Evolutionary conservation across 2,113 vertebrate genomes (phyloP).

Genomic region (Sminthopsis crassicaudata): DNA sequence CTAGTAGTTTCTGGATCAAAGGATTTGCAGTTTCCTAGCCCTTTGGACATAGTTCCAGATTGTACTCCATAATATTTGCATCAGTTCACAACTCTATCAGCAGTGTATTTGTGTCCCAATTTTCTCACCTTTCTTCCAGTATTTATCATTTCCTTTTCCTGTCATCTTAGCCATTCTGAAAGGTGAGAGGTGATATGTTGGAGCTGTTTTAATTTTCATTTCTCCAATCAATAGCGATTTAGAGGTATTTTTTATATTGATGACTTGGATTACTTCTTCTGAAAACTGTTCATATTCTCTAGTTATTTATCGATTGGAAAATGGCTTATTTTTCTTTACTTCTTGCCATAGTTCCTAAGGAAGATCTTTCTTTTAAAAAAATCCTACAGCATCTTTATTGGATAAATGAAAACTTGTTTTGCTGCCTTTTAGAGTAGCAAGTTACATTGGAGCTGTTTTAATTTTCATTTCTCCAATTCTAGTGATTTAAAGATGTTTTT

Average conservation of each 20-base stretch:
- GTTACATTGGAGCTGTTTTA: neutral
- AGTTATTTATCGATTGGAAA: neutral
- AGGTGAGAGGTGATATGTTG: neutral
- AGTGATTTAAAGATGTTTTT: neutral
- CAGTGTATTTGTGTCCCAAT: neutral
- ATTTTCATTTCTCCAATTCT: neutral
- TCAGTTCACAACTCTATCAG: neutral
- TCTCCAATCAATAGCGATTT: neutral
- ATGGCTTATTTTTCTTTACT: neutral
- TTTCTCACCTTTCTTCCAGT: neutral
- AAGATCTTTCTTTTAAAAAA: neutral
- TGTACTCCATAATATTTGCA: neutral
- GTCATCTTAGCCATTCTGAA: neutral
- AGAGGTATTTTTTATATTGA: neutral
- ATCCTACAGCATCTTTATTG: neutral
- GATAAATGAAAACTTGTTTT: neutral
- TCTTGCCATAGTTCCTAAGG: neutral
- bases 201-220: neutral
- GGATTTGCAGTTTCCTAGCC: neutral
- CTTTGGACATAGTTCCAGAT: neutral
- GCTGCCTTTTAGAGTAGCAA: too few species aligned
- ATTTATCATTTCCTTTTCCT: neutral
- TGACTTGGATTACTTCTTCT: neutral
- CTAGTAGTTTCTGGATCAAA: neutral
- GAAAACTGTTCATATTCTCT: neutral